Evolutionary conservation across 2,113 vertebrate species (phyloP), one percentile per base, ranked within the genome.

Genomic region (Cynopterus brachyotis): DNA sequence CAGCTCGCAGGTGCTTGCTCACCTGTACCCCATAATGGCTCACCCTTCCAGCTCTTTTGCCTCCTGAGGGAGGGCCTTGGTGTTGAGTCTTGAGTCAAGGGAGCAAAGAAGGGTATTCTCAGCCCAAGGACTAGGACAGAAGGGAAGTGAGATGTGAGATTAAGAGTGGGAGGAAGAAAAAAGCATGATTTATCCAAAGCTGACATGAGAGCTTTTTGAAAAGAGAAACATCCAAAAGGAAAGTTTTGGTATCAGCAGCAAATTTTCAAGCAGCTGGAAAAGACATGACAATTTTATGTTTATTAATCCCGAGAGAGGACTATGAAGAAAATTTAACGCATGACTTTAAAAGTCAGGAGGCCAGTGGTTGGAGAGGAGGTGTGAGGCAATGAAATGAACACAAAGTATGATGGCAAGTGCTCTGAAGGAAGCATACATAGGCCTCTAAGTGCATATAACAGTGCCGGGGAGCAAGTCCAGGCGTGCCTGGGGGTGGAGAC

Each of bases 291-390:
- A 20, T 78, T 80, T 70, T 79, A 9, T 24, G 88, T 85, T 76
- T 87, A 93, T 95, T 64, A 75, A 94, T 89, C 30, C 91, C 78
- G 53, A 91, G 88, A 59, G 60, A 72, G 57, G 70, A 87, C 55
- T 57, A 60, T 50, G 82, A 90, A 90, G 62, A 87, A 94, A 72
- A 70, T 96, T 92, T 79, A 84, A 93, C 17, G 32, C 80, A 22
- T 62, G 67, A 64, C 75, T 69, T 47, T 79, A 1, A 0, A 89
- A 89, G 17, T 89, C 10, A 91, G 82, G 64, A 83, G 32, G 28
- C 6, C 28, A 9, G 6, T 20, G 42, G 35, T 40, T 53, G 42
- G 10, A 53, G 45, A 40, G 26, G 35, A 5, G 11, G 2, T 20
- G 9, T 8, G 37, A 66, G 15, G 22, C 26, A 11, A 37, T 50